These are phyloP conservation scores for Mactromeris polynyma DNA, from an alignment of 2,888 invertebrate genomes.

Conservation along the genomic window DNA sequence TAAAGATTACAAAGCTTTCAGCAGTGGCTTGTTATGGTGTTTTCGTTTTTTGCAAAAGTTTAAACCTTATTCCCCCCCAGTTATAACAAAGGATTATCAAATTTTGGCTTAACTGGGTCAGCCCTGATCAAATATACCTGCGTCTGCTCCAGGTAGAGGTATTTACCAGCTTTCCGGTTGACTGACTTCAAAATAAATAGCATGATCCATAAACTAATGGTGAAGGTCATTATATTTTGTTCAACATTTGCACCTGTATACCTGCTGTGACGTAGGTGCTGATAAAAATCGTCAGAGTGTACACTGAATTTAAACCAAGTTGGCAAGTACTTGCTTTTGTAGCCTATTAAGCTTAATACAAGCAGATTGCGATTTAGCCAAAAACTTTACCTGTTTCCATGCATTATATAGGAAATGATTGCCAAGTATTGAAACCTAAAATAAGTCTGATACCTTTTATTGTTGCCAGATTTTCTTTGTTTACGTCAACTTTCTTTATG, in stretches of 20 bases:
- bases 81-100: neutral
- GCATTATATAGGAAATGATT: neutral
- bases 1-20: neutral
- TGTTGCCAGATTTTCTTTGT: neutral
- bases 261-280: slow-evolving; percentile 16
- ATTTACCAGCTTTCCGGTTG: slow-evolving; percentile 6
- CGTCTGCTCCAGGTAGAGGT: neutral
- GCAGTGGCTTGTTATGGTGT: neutral
- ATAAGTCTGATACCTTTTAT: neutral
- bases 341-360: neutral
- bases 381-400: neutral
- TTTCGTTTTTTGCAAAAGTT: neutral
- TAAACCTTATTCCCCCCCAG: neutral
- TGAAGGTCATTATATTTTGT: slow-evolving; percentile 4
- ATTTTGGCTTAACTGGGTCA: neutral
- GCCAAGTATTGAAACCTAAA: slow-evolving; percentile 12
- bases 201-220: neutral
- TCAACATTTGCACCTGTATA: slow-evolving; percentile 14
- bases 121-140: neutral
- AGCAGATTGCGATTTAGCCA: neutral
- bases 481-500: neutral
- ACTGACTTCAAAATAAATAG: slow-evolving; percentile 43
- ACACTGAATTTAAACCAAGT: neutral
- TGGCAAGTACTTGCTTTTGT: neutral
- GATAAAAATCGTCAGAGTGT: neutral